Evolutionary conservation across 2,113 vertebrate genomes (phyloP).

Genomic region (Dicerorhinus sumatrensis): DNA sequence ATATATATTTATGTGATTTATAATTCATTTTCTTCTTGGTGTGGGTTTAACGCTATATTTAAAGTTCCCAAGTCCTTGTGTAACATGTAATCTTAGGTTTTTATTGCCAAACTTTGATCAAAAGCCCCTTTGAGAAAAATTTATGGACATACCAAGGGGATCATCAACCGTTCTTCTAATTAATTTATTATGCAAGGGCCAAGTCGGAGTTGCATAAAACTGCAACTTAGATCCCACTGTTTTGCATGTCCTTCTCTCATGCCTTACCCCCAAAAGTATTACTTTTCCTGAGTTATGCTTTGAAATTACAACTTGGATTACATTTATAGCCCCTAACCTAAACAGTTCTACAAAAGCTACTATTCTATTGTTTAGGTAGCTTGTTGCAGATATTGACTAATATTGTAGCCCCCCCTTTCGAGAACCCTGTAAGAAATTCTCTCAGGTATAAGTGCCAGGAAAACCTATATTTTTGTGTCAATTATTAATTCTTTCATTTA

Average conservation of each 20-base stretch:
- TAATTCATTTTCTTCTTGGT: conserved; percentile 42
- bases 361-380: background rate
- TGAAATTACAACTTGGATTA: background rate
- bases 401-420: background rate
- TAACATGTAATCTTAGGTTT: background rate
- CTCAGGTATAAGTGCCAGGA: background rate
- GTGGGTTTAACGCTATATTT: conserved; percentile 3
- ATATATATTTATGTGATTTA: conserved; percentile 53
- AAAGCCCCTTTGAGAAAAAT: background rate
- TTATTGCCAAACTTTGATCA: conserved; percentile 25
- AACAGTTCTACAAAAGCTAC: background rate
- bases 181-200: background rate
- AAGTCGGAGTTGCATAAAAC: background rate
- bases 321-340: background rate
- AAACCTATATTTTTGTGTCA: background rate
- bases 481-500: background rate
- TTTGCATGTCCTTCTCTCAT: background rate
- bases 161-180: background rate
- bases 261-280: background rate
- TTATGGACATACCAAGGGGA: background rate
- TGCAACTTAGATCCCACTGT: background rate
- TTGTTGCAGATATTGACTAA: background rate
- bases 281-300: background rate
- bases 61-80: background rate
- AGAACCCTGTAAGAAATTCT: background rate